phyloP scores from a whole-genome alignment of 1,140 invertebrate species.

The Drosophila elegans region DNA sequence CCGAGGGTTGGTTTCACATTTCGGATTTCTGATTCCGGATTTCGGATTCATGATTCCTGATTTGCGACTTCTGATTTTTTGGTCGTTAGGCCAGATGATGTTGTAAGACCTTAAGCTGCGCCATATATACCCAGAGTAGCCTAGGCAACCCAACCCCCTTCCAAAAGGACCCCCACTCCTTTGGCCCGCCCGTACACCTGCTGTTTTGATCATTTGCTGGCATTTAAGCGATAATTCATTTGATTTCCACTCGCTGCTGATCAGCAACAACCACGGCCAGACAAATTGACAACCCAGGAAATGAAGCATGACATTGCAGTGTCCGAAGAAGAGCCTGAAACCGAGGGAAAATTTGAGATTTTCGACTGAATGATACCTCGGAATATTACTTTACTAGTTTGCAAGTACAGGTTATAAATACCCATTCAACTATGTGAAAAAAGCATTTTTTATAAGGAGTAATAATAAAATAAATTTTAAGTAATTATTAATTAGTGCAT shows the following conservation, averaged over 20 bases:
- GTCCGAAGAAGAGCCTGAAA: constrained; percentile 55
- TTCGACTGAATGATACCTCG: constrained; percentile 10
- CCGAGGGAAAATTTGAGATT: neutral
- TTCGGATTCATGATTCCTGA: neutral
- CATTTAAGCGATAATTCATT: constrained; percentile 53
- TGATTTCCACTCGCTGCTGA: constrained; percentile 40
- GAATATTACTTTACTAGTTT: too few relatives aligned
- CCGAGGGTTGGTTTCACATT: constrained; percentile 2
- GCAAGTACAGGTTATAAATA: too few relatives aligned
- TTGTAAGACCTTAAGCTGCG: constrained; percentile 35
- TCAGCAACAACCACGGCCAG: constrained; percentile 33
- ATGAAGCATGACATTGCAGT: constrained; percentile 81
- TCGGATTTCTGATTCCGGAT: too few relatives aligned
- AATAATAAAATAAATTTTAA: too few relatives aligned
- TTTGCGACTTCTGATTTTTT: constrained; percentile 20
- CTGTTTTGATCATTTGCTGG: constrained; percentile 53
- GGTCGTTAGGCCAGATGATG: constrained; percentile 27
- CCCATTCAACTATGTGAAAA: too few relatives aligned
- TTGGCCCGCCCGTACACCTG: constrained; percentile 19
- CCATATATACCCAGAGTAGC: constrained; percentile 5
- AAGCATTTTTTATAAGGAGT: too few relatives aligned
- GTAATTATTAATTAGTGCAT: too few relatives aligned
- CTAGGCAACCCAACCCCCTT: constrained; percentile 30
- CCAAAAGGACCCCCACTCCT: neutral
- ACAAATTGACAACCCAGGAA: constrained; percentile 82